A percentile compares a stretch with the other conserved stretches of the same genome.
These are phyloP conservation scores for Nemopilema nomurai DNA, from an alignment of 30 jellyfish, hydroid and myxozoan species.

Conservation along the genomic window DNA sequence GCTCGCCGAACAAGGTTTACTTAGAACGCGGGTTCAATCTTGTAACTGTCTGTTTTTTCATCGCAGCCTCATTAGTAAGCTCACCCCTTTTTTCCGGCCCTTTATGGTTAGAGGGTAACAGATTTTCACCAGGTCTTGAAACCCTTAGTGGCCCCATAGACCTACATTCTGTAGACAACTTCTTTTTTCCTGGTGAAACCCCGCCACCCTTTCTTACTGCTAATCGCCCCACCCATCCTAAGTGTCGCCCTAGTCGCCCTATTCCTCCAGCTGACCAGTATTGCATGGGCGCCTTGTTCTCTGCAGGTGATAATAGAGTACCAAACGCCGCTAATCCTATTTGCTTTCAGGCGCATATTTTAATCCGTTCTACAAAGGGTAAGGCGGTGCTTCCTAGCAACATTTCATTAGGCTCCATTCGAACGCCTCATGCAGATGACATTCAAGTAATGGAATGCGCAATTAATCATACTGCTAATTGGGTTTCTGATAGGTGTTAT, in stretches of 20 bases:
- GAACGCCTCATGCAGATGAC: too few species aligned
- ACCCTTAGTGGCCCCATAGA: conserved; percentile 34
- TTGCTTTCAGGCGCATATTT: not conserved
- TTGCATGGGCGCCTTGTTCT: not conserved
- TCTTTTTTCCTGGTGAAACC: not conserved
- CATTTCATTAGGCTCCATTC: too few species aligned
- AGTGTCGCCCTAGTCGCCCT: conserved; percentile 48
- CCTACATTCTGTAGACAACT: not conserved
- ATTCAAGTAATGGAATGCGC: too few species aligned
- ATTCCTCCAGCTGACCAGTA: not conserved
- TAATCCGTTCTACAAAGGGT: not conserved
- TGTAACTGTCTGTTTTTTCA: conserved; percentile 11
- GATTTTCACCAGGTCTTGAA: conserved; percentile 37
- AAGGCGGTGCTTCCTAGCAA: not conserved
- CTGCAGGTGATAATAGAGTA: not conserved
- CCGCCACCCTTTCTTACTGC: conserved; percentile 6
- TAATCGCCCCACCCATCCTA: not conserved
- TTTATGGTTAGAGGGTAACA: conserved; percentile 40
- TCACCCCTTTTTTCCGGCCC: conserved; percentile 25
- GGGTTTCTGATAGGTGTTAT: too few species aligned
- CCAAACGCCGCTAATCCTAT: not conserved
- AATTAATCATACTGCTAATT: too few species aligned
- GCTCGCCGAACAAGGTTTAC: not conserved
- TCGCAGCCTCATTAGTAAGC: conserved; percentile 6
- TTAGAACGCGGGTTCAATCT: conserved; percentile 29